Base-by-base conservation (phyloP, 2,113 vertebrate genomes). In the Laticauda colubrina region DNA sequence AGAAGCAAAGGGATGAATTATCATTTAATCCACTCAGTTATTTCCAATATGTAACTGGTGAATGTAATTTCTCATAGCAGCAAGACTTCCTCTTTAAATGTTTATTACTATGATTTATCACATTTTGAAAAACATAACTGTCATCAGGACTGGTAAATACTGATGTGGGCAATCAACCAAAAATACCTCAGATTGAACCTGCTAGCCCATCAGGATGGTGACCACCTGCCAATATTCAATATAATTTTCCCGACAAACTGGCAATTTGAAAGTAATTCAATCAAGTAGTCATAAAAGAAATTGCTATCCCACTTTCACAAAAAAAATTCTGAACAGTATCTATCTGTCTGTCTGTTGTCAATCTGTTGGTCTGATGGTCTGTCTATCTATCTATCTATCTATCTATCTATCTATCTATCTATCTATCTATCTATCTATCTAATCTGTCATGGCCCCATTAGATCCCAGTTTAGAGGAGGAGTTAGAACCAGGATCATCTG, bases 41-140 rank as follows among this genome's bases (percentile, higher is more conserved):
- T 94, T 95, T 90, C 3, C 55, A 93, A 93, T 94, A 96, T 95
- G 95, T 93, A 81, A 23, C 64, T 94, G 34, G 93, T 95, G 96
- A 96, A 93, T 93, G 89, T 26, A 94, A 56, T 85, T 96, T 57
- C 87, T 94, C 92, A 56, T 92, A 92, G 87, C 90, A 96, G 92
- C 24, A 95, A 94, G 75, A 93, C 85, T 86, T 2, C 93, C 91
- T 94, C 90, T 88, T 15, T 5, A 94, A 96, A 93, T 11, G 87
- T 94, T 95, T 96, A 96, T 96, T 95, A 69, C 90, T 93, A 88
- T 95, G 96, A 96, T 96, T 97, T 96, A 95, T 95, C 95, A 96
- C 43, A 91, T 95, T 94, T 93, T 93, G 54, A 96, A 96, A 91
- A 91, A 90, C 54, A 45, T 29, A 92, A 45, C 95, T 94, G 95